Base-by-base conservation (phyloP, 2,113 vertebrate genomes). In the Gallinago media region DNA sequence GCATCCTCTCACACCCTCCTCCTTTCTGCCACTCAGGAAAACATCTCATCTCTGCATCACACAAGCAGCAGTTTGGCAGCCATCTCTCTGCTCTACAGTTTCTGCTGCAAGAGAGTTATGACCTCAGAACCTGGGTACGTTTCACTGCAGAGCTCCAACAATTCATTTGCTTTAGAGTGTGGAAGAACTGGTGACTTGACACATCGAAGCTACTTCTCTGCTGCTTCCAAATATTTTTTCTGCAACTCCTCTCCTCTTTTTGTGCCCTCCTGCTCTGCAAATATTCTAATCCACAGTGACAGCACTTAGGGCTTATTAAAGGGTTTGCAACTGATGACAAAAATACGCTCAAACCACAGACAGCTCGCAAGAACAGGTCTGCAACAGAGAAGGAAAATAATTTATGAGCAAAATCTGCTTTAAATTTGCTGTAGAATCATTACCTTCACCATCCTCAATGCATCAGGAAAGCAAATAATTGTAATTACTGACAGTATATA, bases 311-410 rank as follows among this genome's bases (percentile, higher is more conserved):
- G 23, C 31, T 92, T 79, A 95, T 85, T 87, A 73, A 94, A 95
- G 77, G 72, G 82, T 67, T 91, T 87, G 70, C 46, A 87, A 84
- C 49, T 31, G 79, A 92, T 89, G 88, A 94, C 80, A 95, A 96
- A 97, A 96, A 93, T 92, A 94, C 8, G 76, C 66, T 74, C 44
- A 80, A 96, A 83, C n/a, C 23, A 40, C 84, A 94, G 85, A 86
- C 13, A 8, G 46, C 49, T 81, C 38, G 26, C 91, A 95, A 85
- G 74, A 67, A 90, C 80, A 96, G 72, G 80, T 84, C 61, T 95
- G 82, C n/a, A 85, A 75, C 23, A 52, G 14, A 91, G 76, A 85
- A 85, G 42, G 70, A 76, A 63, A 89, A 63, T 62, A 55, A 88
- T 52, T 40, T 83, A 73, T 8, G 6, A 88, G 66, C 73, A 92